A percentile compares a stretch with the other conserved stretches of the same genome.
Conservation (phyloP, 2,888 invertebrate species). For the Lathronympha strigana region DNA sequence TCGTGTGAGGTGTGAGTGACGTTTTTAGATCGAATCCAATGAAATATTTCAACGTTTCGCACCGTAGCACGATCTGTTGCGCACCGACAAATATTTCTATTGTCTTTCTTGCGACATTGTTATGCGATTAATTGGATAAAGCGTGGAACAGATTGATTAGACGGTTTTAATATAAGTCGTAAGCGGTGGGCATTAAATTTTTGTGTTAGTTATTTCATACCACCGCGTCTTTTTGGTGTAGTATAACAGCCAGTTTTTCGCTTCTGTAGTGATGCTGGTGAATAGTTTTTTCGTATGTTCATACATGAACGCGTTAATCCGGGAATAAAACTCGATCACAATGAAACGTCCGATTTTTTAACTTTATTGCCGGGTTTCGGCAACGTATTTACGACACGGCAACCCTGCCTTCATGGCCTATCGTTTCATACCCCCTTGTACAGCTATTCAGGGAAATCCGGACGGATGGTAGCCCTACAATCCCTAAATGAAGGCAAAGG, state of each 20-base stretch:
- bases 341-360: no score
- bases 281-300: no score
- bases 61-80: constrained; percentile 54
- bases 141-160: constrained; percentile 35
- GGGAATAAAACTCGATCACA: no score
- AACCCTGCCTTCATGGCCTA: no score
- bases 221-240: not conserved
- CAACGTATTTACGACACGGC: no score
- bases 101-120: constrained; percentile 60
- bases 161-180: constrained; percentile 5
- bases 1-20: constrained; percentile 63
- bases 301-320: no score
- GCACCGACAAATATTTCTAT: constrained; percentile 56
- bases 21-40: constrained; percentile 60
- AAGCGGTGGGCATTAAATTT: not conserved
- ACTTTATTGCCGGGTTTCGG: no score
- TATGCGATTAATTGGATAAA: constrained; percentile 37
- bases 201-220: not conserved
- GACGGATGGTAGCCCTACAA: no score
- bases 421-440: no score
- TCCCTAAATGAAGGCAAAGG: no score
- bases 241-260: not conserved
- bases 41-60: constrained; percentile 58
- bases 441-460: no score
- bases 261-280: no score